Percentiles rank a stretch among this genome's conserved stretches.
Conservation (phyloP, 2,797 vertebrate genomes). For the Aldrovandia affinis region DNA sequence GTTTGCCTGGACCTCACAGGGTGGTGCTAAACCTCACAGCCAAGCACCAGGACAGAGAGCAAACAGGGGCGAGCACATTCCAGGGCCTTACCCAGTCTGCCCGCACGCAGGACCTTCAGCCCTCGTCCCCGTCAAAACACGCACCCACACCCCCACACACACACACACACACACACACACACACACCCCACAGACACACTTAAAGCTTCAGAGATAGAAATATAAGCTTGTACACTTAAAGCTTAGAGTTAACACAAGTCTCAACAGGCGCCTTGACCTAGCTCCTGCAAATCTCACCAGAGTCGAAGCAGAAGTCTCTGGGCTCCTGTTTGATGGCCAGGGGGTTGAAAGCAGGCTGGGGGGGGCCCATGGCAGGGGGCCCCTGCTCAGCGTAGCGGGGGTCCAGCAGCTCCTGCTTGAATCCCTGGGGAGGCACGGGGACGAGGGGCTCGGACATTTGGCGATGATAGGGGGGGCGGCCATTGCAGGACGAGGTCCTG, state of each 20-base stretch:
- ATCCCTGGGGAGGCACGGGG: constrained; percentile 83
- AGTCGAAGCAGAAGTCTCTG: constrained; percentile 92
- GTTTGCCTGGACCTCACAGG: constrained; percentile 47
- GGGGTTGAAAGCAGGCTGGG: constrained; percentile 80
- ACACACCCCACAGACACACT: neutral
- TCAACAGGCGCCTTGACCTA: neutral
- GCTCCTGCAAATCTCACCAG: constrained; percentile 76
- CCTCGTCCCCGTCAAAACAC: neutral
- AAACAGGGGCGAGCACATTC: constrained; percentile 66
- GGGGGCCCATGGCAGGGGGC: constrained; percentile 75
- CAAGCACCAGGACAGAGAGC: constrained; percentile 56
- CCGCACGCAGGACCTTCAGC: neutral
- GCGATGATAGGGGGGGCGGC: constrained; percentile 86
- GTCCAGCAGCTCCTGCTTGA: constrained; percentile 93
- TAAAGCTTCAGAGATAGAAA: neutral
- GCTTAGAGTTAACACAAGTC: neutral
- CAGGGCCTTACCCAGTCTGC: constrained; percentile 39
- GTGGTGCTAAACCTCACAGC: constrained; percentile 64
- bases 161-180: neutral
- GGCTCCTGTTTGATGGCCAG: constrained; percentile 96
- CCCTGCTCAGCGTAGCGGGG: constrained; percentile 85
- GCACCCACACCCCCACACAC: neutral
- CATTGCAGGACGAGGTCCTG: constrained; percentile 72
- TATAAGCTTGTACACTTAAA: neutral
- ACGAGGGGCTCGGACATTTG: constrained; percentile 94